Evolutionary conservation across 2,797 vertebrate genomes (phyloP), one percentile per base, ranked within the genome.

Genomic region (Epinephelus awoara): DNA sequence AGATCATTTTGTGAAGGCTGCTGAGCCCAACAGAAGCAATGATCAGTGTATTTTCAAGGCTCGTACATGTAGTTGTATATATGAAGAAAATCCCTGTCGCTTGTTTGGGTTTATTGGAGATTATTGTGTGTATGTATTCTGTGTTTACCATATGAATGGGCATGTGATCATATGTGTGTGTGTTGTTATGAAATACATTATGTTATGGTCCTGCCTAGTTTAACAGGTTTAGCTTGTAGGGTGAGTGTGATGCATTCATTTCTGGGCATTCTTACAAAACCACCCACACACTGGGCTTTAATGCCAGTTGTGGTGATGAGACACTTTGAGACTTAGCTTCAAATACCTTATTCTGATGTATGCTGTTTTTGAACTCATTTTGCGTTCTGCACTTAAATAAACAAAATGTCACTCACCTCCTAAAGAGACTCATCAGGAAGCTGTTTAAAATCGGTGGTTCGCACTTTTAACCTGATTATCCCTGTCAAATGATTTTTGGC

Each of bases 191-290:
- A 54, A 51, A 72, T 56, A 14, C 23, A 64, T 72, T 29, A 51
- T 73, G 21, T 23, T 47, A 49, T 64, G 69, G 69, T 57, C 27
- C 51, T 82, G 61, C 77, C 27, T 50, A 25, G 49, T 66, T 72
- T 80, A 80, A 79, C 67, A 34, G 50, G 67, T 82, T 86, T 78
- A 75, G 25, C 46, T 34, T 55, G 38, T 25, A 38, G 56, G 54
- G 44, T 57, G 51, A 71, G 49, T 47, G 51, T 29, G 25, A 62
- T 62, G 23, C 38, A 72, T 84, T 75, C 69, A 70, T 85, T 77
- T 70, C n/a, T 59, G 49, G 66, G 59, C 49, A 70, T 58, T 77
- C 76, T 54, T 54, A 72, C 68, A 83, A 83, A 85, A 68, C 68
- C 58, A 50, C 81, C 68, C 75, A 85, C 83, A 55, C 49, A 40